These are phyloP conservation scores for Chroicocephalus ridibundus DNA, from an alignment of 2,113 vertebrate genomes.

Conservation along the genomic window DNA sequence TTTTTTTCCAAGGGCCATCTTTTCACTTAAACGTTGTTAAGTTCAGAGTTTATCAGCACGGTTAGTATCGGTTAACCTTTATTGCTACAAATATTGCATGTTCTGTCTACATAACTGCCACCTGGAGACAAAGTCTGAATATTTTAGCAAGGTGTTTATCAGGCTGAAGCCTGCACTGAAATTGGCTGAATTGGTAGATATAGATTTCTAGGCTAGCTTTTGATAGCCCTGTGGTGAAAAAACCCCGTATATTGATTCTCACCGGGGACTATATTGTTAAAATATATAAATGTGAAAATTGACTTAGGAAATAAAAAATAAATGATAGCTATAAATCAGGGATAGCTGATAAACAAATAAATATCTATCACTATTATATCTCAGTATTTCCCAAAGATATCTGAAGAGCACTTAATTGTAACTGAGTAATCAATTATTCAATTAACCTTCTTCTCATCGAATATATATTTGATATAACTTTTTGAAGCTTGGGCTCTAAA, in stretches of 20 bases:
- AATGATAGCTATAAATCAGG: conserved; percentile 54
- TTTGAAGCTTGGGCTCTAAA: conserved; percentile 74
- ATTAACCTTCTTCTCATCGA: conserved; percentile 77
- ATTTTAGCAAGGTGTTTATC: conserved; percentile 6
- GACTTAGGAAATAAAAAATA: conserved; percentile 62
- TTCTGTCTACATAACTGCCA: neutral
- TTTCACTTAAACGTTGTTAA: neutral
- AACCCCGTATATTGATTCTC: conserved; percentile 7
- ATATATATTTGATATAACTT: conserved; percentile 78
- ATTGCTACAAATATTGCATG: neutral
- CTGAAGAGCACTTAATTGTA: conserved; percentile 76
- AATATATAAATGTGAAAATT: conserved; percentile 63
- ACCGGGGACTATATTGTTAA: neutral
- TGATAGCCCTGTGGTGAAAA: neutral
- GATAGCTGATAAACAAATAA: conserved; percentile 69
- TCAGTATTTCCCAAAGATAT: conserved; percentile 70
- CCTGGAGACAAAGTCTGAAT: neutral
- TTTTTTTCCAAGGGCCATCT: neutral
- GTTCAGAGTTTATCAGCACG: conserved; percentile 18
- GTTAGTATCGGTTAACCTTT: conserved; percentile 5
- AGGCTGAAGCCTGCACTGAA: neutral
- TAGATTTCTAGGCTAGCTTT: conserved; percentile 6
- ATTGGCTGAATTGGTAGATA: neutral
- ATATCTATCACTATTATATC: conserved; percentile 69
- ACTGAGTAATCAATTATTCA: conserved; percentile 78